Percentiles rank a stretch among this genome's conserved stretches.
Evolutionary conservation across 2,797 vertebrate species (phyloP).

Genomic region (Gallirallus australis): DNA sequence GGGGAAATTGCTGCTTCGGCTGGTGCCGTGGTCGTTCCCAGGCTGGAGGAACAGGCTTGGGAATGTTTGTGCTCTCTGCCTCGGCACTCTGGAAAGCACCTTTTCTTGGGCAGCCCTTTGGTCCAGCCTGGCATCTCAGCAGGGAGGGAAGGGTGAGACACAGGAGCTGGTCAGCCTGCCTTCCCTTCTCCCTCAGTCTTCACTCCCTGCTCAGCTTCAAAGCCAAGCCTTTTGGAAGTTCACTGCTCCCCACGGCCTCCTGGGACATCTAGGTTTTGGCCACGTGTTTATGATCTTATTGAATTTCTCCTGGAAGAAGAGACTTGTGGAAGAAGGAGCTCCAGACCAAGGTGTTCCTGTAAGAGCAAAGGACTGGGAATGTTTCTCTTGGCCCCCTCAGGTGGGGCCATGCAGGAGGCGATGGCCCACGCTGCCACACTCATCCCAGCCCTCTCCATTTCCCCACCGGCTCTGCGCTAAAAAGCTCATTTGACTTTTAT

Average conservation of each 20-base stretch:
- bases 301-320: not conserved
- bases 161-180: rapidly evolving
- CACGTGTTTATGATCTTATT: not conserved
- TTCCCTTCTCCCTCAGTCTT: not conserved
- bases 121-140: not conserved
- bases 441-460: not conserved
- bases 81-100: rapidly evolving
- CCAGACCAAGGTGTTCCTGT: not conserved
- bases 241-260: not conserved
- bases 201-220: not conserved
- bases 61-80: not conserved
- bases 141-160: not conserved
- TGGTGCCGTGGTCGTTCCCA: not conserved
- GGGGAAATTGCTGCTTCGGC: not conserved
- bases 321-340: not conserved
- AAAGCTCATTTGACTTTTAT: slow-evolving; percentile 39
- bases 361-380: not conserved
- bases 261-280: not conserved
- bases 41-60: not conserved
- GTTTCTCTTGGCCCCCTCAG: not conserved
- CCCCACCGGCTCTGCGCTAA: not conserved
- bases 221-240: not conserved
- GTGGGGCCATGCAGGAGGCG: not conserved
- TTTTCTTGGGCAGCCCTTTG: not conserved
- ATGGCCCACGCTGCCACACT: not conserved